Evolutionary conservation across 37 sponge, comb jelly and placozoan genomes (phyloP).

Genomic region (Beroe forskalii): DNA sequence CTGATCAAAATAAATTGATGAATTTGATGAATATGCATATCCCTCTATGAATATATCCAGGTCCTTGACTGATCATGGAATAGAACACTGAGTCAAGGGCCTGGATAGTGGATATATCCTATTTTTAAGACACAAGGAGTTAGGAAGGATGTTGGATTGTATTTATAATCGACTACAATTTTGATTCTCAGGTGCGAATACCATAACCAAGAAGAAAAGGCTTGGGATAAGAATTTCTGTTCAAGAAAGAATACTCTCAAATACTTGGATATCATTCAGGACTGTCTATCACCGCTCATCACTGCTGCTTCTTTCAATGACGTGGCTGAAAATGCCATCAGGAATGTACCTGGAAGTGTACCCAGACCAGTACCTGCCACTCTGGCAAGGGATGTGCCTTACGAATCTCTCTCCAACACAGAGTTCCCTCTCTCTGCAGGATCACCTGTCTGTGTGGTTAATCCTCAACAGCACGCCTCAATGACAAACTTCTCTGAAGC

Average conservation of each 20-base stretch:
- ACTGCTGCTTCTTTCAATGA: background rate
- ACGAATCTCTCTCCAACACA: background rate
- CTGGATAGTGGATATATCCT: no score
- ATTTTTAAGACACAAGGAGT: no score
- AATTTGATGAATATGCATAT: no score
- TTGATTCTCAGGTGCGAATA: conserved; percentile 33
- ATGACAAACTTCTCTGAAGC: background rate
- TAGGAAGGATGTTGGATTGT: no score
- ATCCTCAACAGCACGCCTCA: background rate
- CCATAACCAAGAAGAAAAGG: conserved; percentile 4
- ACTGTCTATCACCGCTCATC: background rate
- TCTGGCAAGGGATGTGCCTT: no score
- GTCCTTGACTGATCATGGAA: no score
- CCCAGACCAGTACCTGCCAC: background rate
- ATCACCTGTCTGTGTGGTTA: background rate
- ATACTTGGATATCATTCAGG: background rate
- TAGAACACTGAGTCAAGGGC: no score
- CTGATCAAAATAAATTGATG: no score
- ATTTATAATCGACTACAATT: no score
- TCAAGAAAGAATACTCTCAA: conserved; percentile 28
- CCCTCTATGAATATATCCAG: no score
- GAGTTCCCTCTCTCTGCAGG: background rate
- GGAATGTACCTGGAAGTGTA: no score
- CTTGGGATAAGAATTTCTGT: background rate
- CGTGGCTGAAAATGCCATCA: background rate